Conservation (phyloP, 1,140 invertebrate genomes). For the Euglossa dilemma region DNA sequence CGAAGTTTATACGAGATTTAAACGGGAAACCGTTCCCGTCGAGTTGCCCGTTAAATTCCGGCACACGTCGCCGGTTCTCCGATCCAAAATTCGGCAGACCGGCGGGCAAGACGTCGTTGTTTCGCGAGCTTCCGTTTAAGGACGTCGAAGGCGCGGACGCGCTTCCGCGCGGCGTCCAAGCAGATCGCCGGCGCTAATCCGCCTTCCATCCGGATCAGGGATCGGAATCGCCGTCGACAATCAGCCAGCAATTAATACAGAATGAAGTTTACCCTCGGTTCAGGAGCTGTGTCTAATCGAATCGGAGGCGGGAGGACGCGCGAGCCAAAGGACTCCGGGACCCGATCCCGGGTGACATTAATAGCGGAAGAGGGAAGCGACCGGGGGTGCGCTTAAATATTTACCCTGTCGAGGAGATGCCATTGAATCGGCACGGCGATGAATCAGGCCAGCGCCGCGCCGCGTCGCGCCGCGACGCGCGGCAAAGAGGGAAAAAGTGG, state of each 20-base stretch:
- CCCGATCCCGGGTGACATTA: slow-evolving; percentile 2
- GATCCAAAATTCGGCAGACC: too few relatives aligned
- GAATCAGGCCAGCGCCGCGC: neutral
- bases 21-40: too few relatives aligned
- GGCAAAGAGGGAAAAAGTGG: neutral
- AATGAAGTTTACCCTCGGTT: neutral
- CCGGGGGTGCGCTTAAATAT: slow-evolving; percentile 22
- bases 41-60: too few relatives aligned
- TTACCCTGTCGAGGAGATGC: neutral
- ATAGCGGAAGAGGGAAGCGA: neutral
- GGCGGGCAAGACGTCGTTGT: too few relatives aligned
- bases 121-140: too few relatives aligned
- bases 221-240: neutral
- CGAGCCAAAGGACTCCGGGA: neutral
- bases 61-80: too few relatives aligned
- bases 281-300: neutral
- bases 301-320: neutral
- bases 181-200: neutral
- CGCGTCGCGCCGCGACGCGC: neutral
- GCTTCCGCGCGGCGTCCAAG: neutral
- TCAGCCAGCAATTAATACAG: slow-evolving; percentile 21
- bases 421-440: slow-evolving; percentile 12
- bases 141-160: neutral
- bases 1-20: too few relatives aligned
- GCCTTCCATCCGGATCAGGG: neutral